Evolutionary conservation across 2,113 vertebrate species (phyloP).

Genomic region (Cyrtonyx montezumae): DNA sequence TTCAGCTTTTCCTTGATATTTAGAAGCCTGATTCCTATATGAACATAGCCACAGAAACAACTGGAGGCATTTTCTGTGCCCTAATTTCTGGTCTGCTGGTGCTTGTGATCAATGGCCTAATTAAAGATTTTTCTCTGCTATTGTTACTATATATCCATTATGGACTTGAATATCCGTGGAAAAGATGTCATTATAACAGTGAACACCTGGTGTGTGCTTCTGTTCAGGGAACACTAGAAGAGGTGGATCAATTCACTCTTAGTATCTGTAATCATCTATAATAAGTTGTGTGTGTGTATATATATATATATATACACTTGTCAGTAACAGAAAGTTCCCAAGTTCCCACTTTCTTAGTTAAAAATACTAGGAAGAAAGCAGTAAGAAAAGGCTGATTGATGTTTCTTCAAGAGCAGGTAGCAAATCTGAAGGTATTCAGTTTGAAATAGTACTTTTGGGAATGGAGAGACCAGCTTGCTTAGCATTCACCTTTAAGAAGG

Average conservation of each 20-base stretch:
- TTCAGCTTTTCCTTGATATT: background rate
- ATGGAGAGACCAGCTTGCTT: background rate
- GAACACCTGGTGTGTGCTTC: constrained; percentile 10
- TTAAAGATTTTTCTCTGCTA: constrained; percentile 23
- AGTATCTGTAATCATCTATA: background rate
- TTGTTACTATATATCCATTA: constrained; percentile 11
- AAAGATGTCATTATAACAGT: constrained; percentile 23
- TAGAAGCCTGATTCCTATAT: background rate
- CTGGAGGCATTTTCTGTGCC: constrained; percentile 24
- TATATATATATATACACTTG: too few species aligned
- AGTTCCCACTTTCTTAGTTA: background rate
- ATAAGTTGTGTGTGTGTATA: background rate
- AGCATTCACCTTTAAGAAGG: background rate
- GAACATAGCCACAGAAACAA: background rate
- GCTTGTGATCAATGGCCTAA: constrained; percentile 12
- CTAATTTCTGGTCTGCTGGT: constrained; percentile 48
- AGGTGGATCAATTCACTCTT: background rate
- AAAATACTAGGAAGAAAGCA: background rate
- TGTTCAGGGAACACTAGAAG: constrained; percentile 6
- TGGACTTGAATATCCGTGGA: background rate
- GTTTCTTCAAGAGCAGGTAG: constrained; percentile 14
- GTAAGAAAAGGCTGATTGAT: background rate
- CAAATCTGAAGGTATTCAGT: background rate
- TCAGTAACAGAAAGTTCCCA: background rate
- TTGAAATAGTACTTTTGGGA: constrained; percentile 4